phyloP scores from a whole-genome alignment of 2,797 vertebrate genomes.

The Hemibagrus guttatus region DNA sequence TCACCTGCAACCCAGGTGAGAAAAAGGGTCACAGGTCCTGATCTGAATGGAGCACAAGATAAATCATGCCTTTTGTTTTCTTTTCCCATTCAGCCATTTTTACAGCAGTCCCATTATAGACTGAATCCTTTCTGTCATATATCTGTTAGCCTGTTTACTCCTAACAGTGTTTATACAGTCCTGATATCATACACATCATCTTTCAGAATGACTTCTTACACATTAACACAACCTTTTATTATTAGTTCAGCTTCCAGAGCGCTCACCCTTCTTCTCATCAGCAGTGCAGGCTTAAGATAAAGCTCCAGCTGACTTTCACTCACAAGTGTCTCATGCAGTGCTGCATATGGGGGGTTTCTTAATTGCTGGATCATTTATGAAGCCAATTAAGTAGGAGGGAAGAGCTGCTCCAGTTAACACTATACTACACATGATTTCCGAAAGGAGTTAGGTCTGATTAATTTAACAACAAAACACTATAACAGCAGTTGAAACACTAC shows the following conservation, averaged over 20 bases:
- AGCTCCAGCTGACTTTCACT: neutral
- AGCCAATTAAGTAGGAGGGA: neutral
- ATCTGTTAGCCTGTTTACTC: neutral
- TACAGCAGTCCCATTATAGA: neutral
- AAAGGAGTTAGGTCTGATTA: neutral
- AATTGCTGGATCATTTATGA: neutral
- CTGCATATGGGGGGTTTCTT: neutral
- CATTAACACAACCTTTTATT: neutral
- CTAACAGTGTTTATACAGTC: neutral
- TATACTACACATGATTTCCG: neutral
- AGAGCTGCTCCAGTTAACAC: neutral
- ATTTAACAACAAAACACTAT: no score
- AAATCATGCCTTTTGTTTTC: neutral
- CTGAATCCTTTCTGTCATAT: neutral
- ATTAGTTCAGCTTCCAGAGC: neutral
- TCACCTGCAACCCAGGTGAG: neutral
- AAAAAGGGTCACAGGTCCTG: neutral
- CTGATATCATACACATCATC: no score
- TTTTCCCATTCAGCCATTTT: neutral
- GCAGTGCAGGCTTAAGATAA: neutral
- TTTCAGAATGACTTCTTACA: neutral
- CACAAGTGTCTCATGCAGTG: neutral
- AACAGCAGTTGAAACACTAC: neutral
- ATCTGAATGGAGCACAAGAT: neutral
- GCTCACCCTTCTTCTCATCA: neutral